Evolutionary conservation across 2,113 vertebrate genomes (phyloP), one percentile per base, ranked within the genome.

Genomic region (Phrynosoma platyrhinos): DNA sequence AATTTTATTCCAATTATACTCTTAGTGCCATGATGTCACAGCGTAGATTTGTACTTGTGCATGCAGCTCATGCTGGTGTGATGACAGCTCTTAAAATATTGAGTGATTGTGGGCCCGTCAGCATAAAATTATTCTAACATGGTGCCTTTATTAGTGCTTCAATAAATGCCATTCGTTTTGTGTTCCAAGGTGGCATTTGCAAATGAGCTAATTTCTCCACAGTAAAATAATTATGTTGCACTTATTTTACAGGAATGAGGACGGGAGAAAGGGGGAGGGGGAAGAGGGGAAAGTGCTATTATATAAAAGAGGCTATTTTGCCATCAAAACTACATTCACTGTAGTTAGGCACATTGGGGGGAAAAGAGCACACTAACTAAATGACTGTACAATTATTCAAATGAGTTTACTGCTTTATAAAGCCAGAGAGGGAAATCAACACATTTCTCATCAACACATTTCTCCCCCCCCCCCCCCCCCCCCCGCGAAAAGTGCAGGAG

Each of bases 1-100:
- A 96, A 97, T 97, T 97, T 97, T 95, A 97, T 97, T 97, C 96
- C 96, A 97, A 97, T 97, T 97, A 97, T 92, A 95, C 96, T 97
- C 95, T 97, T 95, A 95, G 93, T 95, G 90, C 95, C 95, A 94
- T 97, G 97, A 97, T 97, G 97, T 97, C 96, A 97, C 96, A 95
- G 96, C 94, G 97, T 97, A 97, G 97, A 97, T 97, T 96, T 97
- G 95, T 97, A 96, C 96, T 97, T 97, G 86, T 96, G 94, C 95
- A 96, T 96, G 96, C 96, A 96, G 96, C 96, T 97, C 96, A 97
- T 97, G 96, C 95, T 96, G 96, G 94, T 97, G 96, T 97, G 96
- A 96, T 97, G 97, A 97, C 97, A 97, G 97, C 95, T 97, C 95
- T 97, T 98, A 97, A 97, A 97, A 97, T 97, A 97, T 96, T 97